These are phyloP conservation scores for Apogon talboti DNA, from an alignment of 2,797 vertebrate species.

Conservation along the genomic window DNA sequence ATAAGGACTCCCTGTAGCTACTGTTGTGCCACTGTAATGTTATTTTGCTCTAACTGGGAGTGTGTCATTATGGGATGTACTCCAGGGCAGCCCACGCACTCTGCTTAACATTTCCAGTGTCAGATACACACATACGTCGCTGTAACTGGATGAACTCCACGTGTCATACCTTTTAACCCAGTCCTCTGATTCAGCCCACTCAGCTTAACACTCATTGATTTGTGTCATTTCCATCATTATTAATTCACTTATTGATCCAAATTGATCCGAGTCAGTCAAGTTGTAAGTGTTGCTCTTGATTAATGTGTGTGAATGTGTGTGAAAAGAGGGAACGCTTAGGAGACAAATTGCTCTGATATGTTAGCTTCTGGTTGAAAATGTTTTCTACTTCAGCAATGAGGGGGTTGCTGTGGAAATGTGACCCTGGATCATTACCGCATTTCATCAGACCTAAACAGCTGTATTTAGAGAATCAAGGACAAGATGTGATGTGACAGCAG, in stretches of 20 bases:
- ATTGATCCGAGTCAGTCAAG: constrained; percentile 37
- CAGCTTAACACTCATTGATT: constrained; percentile 30
- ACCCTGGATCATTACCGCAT: constrained; percentile 40
- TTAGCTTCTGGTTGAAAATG: constrained; percentile 45
- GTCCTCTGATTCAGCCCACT: constrained; percentile 6
- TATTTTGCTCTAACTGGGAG: constrained; percentile 37
- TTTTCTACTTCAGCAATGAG: constrained; percentile 44
- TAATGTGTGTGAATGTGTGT: constrained; percentile 13
- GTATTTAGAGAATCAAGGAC: constrained; percentile 21
- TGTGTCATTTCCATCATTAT: constrained; percentile 26
- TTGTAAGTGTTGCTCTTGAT: constrained; percentile 26
- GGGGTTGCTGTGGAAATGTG: constrained; percentile 62
- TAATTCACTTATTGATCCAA: constrained; percentile 53
- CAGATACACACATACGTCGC: constrained; percentile 34
- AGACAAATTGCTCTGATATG: constrained; percentile 31
- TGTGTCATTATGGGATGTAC: constrained; percentile 19
- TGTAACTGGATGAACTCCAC: constrained; percentile 43
- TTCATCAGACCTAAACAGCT: constrained; percentile 17
- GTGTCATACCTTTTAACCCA: constrained; percentile 27
- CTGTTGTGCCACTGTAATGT: constrained; percentile 38
- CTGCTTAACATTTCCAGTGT: constrained; percentile 31
- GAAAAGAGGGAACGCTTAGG: not conserved
- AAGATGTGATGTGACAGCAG: constrained; percentile 20
- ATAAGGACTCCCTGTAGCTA: not conserved
- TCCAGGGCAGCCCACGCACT: constrained; percentile 25